Evolutionary conservation across 2,888 invertebrate genomes (phyloP), one percentile per base, ranked within the genome.

Genomic region (Caenorhabditis macrosperma): DNA sequence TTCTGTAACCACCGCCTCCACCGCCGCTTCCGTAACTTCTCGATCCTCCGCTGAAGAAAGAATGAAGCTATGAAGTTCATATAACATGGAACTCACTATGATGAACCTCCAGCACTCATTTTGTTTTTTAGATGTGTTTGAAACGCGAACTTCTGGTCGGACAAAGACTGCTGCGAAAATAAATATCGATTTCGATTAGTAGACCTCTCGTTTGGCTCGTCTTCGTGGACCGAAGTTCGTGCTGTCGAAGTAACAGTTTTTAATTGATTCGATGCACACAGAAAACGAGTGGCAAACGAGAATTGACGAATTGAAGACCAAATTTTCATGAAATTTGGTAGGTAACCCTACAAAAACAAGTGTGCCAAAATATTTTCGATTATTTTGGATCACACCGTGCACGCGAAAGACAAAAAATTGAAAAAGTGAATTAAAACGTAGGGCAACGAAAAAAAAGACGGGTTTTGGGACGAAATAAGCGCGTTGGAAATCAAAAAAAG

Each of bases 71-170:
- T 17, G 5, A 30, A 26, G 4, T 50, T 26, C 4, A 41, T 50
- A n/a, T n/a, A 28, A 38, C 6, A 24, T 22, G 2, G 22, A 69
- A 82, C 84, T 79, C 28, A 84, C 82, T 78, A 82, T 82, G 46
- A 46, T 46, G 46, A 46, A 6, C 84, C 77, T 38, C 68, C 46
- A 38, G 82, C 84, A 61, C 84, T 72, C 84, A 82, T 82, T 63
- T 74, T 83, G 17, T 30, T 38, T 52, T 75, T 76, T 71, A 81
- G 68, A 60, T 80, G 69, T 44, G 60, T 35, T 55, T 84, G 84
- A 77, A 81, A 84, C 41, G 72, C 66, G 24, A 68, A 60, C 63
- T 81, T 80, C 55, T 84, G 84, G 54, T 84, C 84, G 30, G 54
- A 33, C 26, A 83, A 66, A 10, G 74, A 66, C 64, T 76, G 57